Base-by-base conservation (phyloP, 2,888 invertebrate genomes). In the Harpagoxenus sublaevis region DNA sequence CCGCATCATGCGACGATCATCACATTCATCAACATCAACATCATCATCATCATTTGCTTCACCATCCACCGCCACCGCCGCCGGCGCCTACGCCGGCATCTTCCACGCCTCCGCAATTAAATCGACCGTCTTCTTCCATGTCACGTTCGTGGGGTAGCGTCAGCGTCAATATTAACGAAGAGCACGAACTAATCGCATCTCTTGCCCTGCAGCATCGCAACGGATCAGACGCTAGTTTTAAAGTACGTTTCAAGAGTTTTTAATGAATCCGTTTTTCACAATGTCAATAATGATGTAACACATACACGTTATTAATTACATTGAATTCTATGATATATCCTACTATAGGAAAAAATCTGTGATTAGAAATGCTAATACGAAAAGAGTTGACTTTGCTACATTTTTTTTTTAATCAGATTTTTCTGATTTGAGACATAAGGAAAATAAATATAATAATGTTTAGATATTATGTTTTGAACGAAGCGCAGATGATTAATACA, bases 151-250 rank as follows among this genome's bases (percentile, higher is more conserved):
- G 96, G 96, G 96, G 96, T 82, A 96, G 96, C 87, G 95, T 95
- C 70, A 94, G 92, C 84, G 93, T 92, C 82, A 95, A 94, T 82
- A 94, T 95, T 57, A 94, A 94, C 85, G 95, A 95, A 84, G 95
- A 95, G 87, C 95, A 95, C 85, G 95, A 95, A 87, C 92, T 95
- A 75, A 95, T 95, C 57, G 95, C 95, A 79, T 90, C 95, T 73
- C 95, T 95, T 82, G 95, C 96, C 87, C 93, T 96, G 91, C 96
- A 96, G 93, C 96, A 96, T 93, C 96, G 97, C 87, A 97, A 97
- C 90, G 97, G 97, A 62, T 97, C 97, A 91, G 97, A 97, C 95
- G 97, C 97, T 94, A 97, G 97, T 95, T 98, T 98, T 95, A 97
- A 97, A 97, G 97, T 97, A 90, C 5, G 55, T 74, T 23, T 42